A percentile compares a stretch with the other conserved stretches of the same genome.
Evolutionary conservation across 2,888 invertebrate genomes (phyloP).

Genomic region (Ptilodon capucinus): DNA sequence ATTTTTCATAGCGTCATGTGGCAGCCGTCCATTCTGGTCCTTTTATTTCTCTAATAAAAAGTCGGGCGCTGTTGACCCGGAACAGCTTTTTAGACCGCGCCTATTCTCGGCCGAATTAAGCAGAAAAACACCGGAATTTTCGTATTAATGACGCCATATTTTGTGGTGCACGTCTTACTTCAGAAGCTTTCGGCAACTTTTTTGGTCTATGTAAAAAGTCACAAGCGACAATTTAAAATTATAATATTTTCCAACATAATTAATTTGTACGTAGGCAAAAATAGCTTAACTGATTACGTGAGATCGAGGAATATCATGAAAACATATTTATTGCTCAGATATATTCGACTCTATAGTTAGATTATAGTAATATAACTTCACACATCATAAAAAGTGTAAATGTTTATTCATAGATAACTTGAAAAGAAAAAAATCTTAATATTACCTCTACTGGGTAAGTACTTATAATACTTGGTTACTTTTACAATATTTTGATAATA

Average conservation of each 20-base stretch:
- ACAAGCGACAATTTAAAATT: not conserved
- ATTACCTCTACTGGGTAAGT: too few species aligned
- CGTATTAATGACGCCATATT: conserved; percentile 65
- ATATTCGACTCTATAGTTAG: too few species aligned
- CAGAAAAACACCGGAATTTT: conserved; percentile 47
- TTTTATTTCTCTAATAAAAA: not conserved
- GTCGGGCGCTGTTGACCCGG: conserved; percentile 8
- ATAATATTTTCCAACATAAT: not conserved
- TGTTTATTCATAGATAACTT: too few species aligned
- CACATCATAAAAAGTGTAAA: too few species aligned
- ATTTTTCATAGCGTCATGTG: not conserved
- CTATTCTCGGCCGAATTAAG: conserved; percentile 24
- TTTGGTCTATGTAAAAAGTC: conserved; percentile 9
- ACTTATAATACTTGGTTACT: too few species aligned
- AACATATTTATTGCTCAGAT: too few species aligned
- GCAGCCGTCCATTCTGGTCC: not conserved
- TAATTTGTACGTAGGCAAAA: too few species aligned
- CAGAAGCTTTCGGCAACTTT: conserved; percentile 24
- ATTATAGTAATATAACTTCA: too few species aligned
- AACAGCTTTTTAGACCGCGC: conserved; percentile 20
- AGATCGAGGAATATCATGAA: too few species aligned
- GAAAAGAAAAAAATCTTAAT: too few species aligned
- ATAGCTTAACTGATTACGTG: too few species aligned
- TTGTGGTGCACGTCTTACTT: conserved; percentile 57
- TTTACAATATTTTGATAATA: too few species aligned